Base-by-base conservation (phyloP, 2,113 vertebrate genomes). In the Entomyzon cyanotis region DNA sequence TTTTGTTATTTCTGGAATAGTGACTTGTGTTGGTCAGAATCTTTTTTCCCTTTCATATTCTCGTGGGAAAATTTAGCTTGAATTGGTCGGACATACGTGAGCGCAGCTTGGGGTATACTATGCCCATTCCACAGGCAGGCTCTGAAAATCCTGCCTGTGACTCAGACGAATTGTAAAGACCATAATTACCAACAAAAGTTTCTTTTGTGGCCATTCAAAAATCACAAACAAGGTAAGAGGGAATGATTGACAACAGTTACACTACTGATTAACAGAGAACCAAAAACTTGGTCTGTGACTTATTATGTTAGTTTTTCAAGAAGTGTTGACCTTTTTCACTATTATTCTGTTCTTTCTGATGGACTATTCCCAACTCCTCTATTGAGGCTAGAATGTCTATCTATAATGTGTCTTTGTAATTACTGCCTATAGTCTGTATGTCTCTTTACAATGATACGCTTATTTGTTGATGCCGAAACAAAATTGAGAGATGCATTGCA, bases 191-290 rank as follows among this genome's bases (percentile, higher is more conserved):
- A 87, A 87, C 83, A 95, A 87, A 96, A 94, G 91, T 91, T 86
- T 94, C 87, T 84, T 93, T 91, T 96, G 94, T 95, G 77, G 68
- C 44, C 79, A 94, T 90, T 97, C 92, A 97, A 81, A 95, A 92
- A 92, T 90, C 76, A 28, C 87, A 87, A 79, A 96, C 83, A 91
- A 95, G 82, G 80, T 89, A 91, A 89, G 53, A 39, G n/a, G 13
- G 78, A 88, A 71, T 93, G 86, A 96, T 59, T 93, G 90, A 91
- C 94, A 95, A 83, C 74, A 91, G 92, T 94, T 94, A 90, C 85
- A 47, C 71, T 67, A 21, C 42, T 91, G 96, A 96, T 59, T 93
- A 94, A 96, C 86, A 88, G 74, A 80, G 70, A 87, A 94, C 80
- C 87, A 77, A 92, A 93, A 97, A 80, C 89, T 84, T 76, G 37